Base-by-base conservation (phyloP, 2,797 vertebrate genomes). In the Spizella passerina region DNA sequence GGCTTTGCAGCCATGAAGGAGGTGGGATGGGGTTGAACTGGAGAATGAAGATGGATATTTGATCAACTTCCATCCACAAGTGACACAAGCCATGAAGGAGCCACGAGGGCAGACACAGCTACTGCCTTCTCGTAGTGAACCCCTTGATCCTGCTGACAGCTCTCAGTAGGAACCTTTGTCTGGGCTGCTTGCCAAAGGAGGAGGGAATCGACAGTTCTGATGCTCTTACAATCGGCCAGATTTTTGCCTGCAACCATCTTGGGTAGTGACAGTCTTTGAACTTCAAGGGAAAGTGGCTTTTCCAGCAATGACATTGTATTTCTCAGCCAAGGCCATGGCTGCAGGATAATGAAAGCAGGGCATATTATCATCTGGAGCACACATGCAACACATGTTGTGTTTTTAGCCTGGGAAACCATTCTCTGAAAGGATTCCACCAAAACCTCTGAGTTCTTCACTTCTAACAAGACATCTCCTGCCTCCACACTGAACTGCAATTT, bases 141-240 rank as follows among this genome's bases (percentile, higher is more conserved):
- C 84, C 93, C 95, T 97, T 97, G 95, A 96, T 96, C 93, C 92
- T 7, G 82, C 95, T 95, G 95, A 96, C 93, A 95, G 92, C 88
- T 95, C 95, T 96, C 94, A 91, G 93, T 94, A 88, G 91, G 95
- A 96, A 96, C 72, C 92, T 95, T 97, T 94, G 92, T 94, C 95
- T 95, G 92, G 95, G 96, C 93, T 94, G 73, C 87, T 91, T 32
- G 84, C 93, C 93, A 96, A 87, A 93, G 90, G 86, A 96, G 94
- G 89, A 96, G 93, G 92, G 94, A 93, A 95, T 95, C 59, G 29
- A 93, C 86, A 73, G 86, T 92, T 96, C 90, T 95, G 95, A 95
- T 94, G 88, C 90, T 92, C 96, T 93, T 91, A 96, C 88, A 94
- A 63, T 92, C 39, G 3, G 87, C 95, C 95, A 97, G 93, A 97